phyloP scores from a whole-genome alignment of 2,888 invertebrate genomes.

The Epistrophe grossulariae region DNA sequence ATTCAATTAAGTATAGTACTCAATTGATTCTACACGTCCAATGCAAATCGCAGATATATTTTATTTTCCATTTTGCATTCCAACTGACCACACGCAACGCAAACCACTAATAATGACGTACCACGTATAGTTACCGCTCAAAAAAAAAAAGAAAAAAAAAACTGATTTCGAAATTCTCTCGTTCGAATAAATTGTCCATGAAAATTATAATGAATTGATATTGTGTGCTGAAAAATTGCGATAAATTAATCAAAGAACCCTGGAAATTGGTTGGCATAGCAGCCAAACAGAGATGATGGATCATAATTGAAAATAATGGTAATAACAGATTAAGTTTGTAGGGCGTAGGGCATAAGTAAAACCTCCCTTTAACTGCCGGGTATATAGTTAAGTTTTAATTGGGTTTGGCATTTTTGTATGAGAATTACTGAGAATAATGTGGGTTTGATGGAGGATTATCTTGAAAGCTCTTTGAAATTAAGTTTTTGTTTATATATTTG shows the following conservation, averaged over 20 bases:
- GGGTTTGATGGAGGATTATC: background rate
- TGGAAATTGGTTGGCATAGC: slow-evolving; percentile 14
- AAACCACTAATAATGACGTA: slow-evolving; percentile 18
- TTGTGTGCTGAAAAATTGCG: slow-evolving; percentile 42
- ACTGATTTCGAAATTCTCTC: slow-evolving; percentile 36
- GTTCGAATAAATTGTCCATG: slow-evolving; percentile 32
- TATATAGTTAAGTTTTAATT: slow-evolving; percentile 18
- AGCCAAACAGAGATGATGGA: background rate
- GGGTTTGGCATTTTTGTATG: slow-evolving; percentile 2
- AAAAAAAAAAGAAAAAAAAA: background rate
- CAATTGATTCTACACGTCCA: slow-evolving; percentile 21
- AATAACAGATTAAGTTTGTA: slow-evolving; percentile 15
- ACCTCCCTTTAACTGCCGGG: background rate
- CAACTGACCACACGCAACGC: slow-evolving; percentile 14
- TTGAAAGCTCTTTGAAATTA: background rate
- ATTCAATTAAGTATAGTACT: slow-evolving; percentile 41
- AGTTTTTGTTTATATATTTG: background rate
- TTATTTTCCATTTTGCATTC: slow-evolving; percentile 13
- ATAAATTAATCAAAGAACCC: slow-evolving; percentile 44
- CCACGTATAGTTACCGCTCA: too few relatives aligned
- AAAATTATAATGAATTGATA: slow-evolving; percentile 40
- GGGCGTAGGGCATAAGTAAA: background rate
- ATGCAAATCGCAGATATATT: slow-evolving; percentile 24
- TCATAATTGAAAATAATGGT: slow-evolving; percentile 40
- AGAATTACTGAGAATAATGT: background rate